Conservation (phyloP, 1,140 invertebrate species). For the Drepana arcuata region DNA sequence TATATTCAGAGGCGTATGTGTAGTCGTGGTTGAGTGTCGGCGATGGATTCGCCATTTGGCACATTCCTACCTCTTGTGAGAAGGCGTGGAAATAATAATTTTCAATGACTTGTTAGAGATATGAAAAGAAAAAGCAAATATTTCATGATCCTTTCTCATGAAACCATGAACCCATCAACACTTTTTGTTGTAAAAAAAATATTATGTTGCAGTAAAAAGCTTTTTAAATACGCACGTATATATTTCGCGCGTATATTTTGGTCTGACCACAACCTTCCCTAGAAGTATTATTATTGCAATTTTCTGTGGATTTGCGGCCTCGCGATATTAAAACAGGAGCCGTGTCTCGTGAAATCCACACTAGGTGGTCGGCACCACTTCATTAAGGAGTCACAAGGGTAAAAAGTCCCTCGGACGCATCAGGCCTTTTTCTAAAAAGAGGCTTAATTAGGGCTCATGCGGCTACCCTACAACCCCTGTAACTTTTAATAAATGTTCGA, state of each 20-base stretch:
- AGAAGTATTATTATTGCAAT: slow-evolving; percentile 13
- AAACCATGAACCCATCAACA: not conserved
- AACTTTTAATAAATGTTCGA: slow-evolving; percentile 70
- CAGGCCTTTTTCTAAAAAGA: slow-evolving; percentile 64
- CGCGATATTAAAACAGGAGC: slow-evolving; percentile 30
- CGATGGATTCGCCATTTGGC: no score
- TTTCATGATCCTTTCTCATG: no score
- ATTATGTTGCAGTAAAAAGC: not conserved
- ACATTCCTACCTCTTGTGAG: no score
- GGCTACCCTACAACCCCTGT: slow-evolving; percentile 65
- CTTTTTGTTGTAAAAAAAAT: not conserved
- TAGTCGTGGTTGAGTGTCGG: no score
- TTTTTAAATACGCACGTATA: not conserved
- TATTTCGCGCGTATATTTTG: not conserved
- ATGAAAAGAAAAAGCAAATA: no score
- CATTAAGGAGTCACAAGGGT: slow-evolving; percentile 65
- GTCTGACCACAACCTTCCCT: not conserved
- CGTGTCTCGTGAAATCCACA: slow-evolving; percentile 21
- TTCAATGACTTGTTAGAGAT: no score
- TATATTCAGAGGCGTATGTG: no score
- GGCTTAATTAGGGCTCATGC: slow-evolving; percentile 68
- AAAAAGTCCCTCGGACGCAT: slow-evolving; percentile 48
- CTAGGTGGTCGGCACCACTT: slow-evolving; percentile 45
- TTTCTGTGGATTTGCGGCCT: slow-evolving; percentile 13
- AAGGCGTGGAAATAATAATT: no score